A percentile compares a stretch with the other conserved stretches of the same genome.
phyloP scores from a whole-genome alignment of 2,888 invertebrate genomes.

The Drosophila rellima region DNA sequence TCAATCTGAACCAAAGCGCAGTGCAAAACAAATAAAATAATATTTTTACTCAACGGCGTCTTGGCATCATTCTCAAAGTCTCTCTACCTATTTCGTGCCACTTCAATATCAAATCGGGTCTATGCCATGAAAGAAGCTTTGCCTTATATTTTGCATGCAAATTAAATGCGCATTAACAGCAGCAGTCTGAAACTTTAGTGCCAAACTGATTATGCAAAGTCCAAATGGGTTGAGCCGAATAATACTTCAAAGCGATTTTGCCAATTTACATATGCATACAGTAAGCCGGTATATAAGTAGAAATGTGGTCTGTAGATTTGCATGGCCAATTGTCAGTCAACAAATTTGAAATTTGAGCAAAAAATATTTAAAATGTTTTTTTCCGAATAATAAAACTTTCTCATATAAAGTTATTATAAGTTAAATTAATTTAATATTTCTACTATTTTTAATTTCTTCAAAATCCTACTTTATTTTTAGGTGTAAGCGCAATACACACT shows the following conservation, averaged over 20 bases:
- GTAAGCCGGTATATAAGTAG: neutral
- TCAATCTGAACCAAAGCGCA: constrained; percentile 56
- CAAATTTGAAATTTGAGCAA: neutral
- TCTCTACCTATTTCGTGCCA: neutral
- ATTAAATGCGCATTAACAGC: constrained; percentile 70
- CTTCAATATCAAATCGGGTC: constrained; percentile 19
- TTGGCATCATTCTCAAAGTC: constrained; percentile 25
- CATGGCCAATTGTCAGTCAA: constrained; percentile 17
- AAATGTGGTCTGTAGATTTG: constrained; percentile 26
- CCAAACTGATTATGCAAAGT: constrained; percentile 64
- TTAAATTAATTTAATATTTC: neutral
- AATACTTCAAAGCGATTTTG: constrained; percentile 46
- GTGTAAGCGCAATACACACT: neutral
- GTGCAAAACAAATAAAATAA: constrained; percentile 56
- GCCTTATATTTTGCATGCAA: constrained; percentile 67
- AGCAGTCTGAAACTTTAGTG: constrained; percentile 58
- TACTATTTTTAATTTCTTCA: neutral
- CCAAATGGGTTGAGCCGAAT: constrained; percentile 55
- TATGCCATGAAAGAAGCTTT: constrained; percentile 43
- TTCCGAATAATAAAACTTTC: neutral
- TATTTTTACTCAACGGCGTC: constrained; percentile 25
- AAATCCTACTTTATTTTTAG: neutral
- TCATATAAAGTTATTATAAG: neutral
- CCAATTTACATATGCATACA: constrained; percentile 65
- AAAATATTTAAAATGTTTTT: neutral